phyloP scores from a whole-genome alignment of 2,113 vertebrate genomes.

The Epinephelus moara region DNA sequence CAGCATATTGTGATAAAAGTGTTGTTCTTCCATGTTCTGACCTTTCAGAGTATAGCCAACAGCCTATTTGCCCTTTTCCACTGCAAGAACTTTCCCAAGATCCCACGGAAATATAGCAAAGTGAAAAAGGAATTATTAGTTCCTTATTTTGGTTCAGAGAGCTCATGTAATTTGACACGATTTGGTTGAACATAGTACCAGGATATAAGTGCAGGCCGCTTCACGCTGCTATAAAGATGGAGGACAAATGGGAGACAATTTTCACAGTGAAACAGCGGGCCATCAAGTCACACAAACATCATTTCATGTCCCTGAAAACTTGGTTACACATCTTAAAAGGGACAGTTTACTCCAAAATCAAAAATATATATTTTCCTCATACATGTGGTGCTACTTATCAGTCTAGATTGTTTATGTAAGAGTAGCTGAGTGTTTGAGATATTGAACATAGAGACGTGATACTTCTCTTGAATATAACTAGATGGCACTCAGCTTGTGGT shows the following conservation, averaged over 20 bases:
- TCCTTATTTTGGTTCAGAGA: not conserved
- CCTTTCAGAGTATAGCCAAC: not conserved
- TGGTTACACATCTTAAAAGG: not conserved
- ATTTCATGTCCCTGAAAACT: not conserved
- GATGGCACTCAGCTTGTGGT: too few species aligned
- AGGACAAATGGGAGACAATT: not conserved
- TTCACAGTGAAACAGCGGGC: not conserved
- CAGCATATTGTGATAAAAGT: not conserved
- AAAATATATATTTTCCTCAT: too few species aligned
- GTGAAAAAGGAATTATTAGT: not conserved
- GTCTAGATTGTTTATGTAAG: too few species aligned
- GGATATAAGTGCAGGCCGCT: not conserved
- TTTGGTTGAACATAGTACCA: not conserved
- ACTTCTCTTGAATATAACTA: too few species aligned
- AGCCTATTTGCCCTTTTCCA: not conserved
- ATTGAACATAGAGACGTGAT: too few species aligned
- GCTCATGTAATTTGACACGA: not conserved
- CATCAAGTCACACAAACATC: not conserved
- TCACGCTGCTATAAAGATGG: not conserved
- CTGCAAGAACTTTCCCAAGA: not conserved
- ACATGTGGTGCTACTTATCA: too few species aligned
- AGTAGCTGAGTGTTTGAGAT: too few species aligned
- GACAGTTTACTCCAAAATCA: too few species aligned
- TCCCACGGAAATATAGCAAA: not conserved
- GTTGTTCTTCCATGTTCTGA: conserved; percentile 2